Conservation (phyloP, 2,888 invertebrate genomes). For the Torymus tubicola region DNA sequence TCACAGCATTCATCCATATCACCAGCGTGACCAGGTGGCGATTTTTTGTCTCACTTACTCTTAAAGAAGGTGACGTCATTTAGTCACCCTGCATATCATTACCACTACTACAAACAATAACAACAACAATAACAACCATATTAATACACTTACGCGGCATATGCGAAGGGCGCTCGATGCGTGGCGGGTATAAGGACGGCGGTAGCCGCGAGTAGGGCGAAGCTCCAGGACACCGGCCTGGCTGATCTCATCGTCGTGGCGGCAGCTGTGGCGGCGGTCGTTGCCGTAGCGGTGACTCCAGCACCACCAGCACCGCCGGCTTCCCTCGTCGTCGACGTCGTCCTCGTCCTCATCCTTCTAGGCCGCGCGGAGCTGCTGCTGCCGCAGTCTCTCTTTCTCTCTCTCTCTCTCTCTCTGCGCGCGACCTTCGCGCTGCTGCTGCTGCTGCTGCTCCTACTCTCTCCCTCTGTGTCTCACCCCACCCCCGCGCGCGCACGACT, state of each 20-base stretch:
- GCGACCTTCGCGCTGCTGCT: constrained; percentile 15
- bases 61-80: too few species aligned
- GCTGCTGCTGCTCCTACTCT: constrained; percentile 18
- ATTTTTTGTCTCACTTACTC: too few species aligned
- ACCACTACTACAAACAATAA: not conserved
- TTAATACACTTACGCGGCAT: constrained; percentile 80
- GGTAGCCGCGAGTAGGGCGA: constrained; percentile 74
- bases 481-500: constrained; percentile 45
- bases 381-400: constrained; percentile 13
- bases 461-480: not conserved
- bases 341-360: too few species aligned
- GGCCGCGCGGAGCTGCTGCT: constrained; percentile 4
- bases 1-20: too few species aligned
- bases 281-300: constrained; percentile 50
- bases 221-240: constrained; percentile 77
- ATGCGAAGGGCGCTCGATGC: constrained; percentile 77
- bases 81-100: too few species aligned
- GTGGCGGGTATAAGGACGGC: constrained; percentile 80
- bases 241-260: constrained; percentile 69
- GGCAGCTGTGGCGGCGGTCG: constrained; percentile 1
- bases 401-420: constrained; percentile 31
- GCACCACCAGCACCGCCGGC: not conserved
- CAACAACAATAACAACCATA: not conserved
- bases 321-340: too few species aligned
- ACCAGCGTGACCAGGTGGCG: too few species aligned